phyloP scores from a whole-genome alignment of 1,140 invertebrate species.

The Eumeta japonica region DNA sequence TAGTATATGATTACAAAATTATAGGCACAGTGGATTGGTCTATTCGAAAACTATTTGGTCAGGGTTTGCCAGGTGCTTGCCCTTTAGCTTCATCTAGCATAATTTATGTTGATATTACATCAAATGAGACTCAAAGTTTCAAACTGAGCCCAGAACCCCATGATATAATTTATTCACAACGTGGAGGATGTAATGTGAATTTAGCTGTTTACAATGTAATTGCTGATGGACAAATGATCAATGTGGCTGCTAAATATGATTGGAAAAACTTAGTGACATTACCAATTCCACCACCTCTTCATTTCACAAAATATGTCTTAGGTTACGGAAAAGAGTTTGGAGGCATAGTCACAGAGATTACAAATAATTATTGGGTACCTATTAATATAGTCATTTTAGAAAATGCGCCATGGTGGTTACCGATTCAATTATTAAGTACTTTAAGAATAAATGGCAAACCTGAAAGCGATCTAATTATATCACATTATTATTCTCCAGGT shows the following conservation, averaged over 20 bases:
- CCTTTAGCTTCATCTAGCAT: constrained; percentile 74
- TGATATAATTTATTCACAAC: constrained; percentile 58
- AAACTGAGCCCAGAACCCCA: constrained; percentile 61
- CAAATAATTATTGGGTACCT: constrained; percentile 72
- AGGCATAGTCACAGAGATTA: constrained; percentile 77
- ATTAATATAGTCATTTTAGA: constrained; percentile 72
- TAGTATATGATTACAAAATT: constrained; percentile 80
- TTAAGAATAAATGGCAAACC: constrained; percentile 67
- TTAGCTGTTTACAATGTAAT: constrained; percentile 71
- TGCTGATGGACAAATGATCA: constrained; percentile 61
- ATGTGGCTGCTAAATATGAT: constrained; percentile 62
- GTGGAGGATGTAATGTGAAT: constrained; percentile 66
- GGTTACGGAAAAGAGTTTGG: constrained; percentile 87
- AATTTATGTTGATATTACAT: constrained; percentile 81
- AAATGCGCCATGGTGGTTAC: constrained; percentile 92
- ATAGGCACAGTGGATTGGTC: constrained; percentile 77
- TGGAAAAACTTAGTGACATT: constrained; percentile 41
- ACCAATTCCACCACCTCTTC: constrained; percentile 65
- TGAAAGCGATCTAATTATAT: constrained; percentile 60
- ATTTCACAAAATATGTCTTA: constrained; percentile 79
- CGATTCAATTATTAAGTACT: constrained; percentile 88
- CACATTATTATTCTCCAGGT: constrained; percentile 75
- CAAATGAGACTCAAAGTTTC: constrained; percentile 60
- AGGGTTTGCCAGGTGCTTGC: constrained; percentile 75
- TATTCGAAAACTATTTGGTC: constrained; percentile 81